Evolutionary conservation across 2,113 vertebrate genomes (phyloP), one percentile per base, ranked within the genome.

Genomic region (Bos javanicus): DNA sequence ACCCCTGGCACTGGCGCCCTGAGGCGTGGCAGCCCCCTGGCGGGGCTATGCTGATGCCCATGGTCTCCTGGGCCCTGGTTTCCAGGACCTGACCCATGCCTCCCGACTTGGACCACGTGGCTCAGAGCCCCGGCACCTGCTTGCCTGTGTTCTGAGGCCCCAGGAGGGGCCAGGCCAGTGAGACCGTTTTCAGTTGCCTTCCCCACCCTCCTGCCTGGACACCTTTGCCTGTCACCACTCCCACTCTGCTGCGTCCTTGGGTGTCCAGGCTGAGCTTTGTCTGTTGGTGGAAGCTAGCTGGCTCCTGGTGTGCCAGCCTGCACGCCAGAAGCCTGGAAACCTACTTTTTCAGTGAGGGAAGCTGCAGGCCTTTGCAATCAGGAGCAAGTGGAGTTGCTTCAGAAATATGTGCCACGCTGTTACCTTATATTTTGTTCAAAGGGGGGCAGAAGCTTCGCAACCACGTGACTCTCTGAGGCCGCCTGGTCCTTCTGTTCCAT

Each of bases 101-200:
- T 9, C 94, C 62, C 13, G 23, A 25, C 91, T 9, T 3, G 33
- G 30, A 8, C 48, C 21, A 26, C 2, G 13, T 2, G 50, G 6
- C 60, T 33, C 7, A 0, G 30, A 19, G 50, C 80, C 33, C 78
- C 0, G 7, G 36, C 50, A 30, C 81, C 33, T 12, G 3, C 57
- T 46, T 0, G 19, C 1, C 52, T 17, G 6, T 11, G 25, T 39
- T 46, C 16, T 3, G n/a, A 67, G 43, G 1, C 0, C 14, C 6
- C 86, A 28, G 95, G 93, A 30, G 46, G 54, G 9, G 2, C 23
- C 2, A 3, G 11, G 6, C 28, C 10, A 1, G 3, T 11, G 64
- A 33, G 46, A 10, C 2, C 50, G n/a, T 14, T 39, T 16, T 39
- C 60, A 30, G 54, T 13, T 39, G n/a, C n/a, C 33, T 1, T 1